Evolutionary conservation across 2,113 vertebrate genomes (phyloP).

Genomic region (Bubo blakistoni): DNA sequence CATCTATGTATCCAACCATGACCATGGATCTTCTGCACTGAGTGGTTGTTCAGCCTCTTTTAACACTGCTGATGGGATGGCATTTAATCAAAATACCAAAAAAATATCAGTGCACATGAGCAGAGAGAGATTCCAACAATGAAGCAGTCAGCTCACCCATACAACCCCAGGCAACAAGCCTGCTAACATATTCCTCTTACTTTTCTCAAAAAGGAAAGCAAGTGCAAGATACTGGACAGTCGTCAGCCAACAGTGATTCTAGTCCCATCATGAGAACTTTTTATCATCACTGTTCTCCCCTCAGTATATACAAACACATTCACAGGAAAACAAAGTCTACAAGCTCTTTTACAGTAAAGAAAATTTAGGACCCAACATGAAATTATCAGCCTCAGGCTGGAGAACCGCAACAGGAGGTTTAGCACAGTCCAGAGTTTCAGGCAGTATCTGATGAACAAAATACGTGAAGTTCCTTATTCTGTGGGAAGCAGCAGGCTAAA

Average conservation of each 20-base stretch:
- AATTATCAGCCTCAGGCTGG: background rate
- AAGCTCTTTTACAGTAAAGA: background rate
- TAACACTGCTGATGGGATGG: slow-evolving; percentile 20
- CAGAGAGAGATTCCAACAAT: background rate
- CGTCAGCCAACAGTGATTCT: background rate
- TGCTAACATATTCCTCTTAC: background rate
- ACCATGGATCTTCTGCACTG: background rate
- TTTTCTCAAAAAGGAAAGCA: background rate
- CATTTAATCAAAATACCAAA: slow-evolving; percentile 39
- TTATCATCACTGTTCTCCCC: background rate
- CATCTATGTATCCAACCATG: background rate
- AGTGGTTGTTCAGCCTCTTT: slow-evolving; percentile 34
- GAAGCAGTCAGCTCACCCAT: background rate
- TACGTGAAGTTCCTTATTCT: background rate
- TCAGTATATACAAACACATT: background rate
- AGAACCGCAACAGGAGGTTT: background rate
- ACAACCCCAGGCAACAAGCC: background rate
- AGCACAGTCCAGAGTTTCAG: background rate
- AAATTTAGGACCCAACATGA: background rate
- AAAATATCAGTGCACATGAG: background rate
- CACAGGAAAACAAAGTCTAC: background rate
- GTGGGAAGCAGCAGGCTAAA: background rate
- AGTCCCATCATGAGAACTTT: background rate
- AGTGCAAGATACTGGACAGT: background rate
- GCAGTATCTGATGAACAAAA: background rate